These are phyloP conservation scores for Pseudomugil tenellus DNA, from an alignment of 2,797 vertebrate genomes.

Conservation along the genomic window DNA sequence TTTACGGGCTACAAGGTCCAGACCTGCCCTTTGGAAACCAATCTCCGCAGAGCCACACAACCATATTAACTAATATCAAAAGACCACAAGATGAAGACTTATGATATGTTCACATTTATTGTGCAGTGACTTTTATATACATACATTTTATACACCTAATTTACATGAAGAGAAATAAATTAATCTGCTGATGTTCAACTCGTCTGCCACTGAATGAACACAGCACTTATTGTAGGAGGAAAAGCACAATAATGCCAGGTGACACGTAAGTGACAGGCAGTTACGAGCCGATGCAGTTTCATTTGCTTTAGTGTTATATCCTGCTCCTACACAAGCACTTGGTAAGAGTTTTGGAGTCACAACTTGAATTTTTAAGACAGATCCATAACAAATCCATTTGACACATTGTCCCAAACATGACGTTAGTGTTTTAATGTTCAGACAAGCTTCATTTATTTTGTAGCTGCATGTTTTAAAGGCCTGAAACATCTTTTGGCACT, in stretches of 20 bases:
- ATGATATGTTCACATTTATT: slow-evolving; percentile 84
- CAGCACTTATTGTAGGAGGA: slow-evolving; percentile 45
- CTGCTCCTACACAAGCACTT: slow-evolving; percentile 63
- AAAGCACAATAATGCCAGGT: slow-evolving; percentile 63
- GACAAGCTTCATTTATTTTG: slow-evolving; percentile 9
- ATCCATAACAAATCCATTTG: background rate
- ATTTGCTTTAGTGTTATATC: slow-evolving; percentile 64
- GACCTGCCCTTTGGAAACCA: slow-evolving; percentile 43
- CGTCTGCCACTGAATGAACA: slow-evolving; percentile 62
- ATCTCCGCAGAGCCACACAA: slow-evolving; percentile 36
- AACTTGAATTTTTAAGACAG: background rate
- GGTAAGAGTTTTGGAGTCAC: slow-evolving; percentile 55
- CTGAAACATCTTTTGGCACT: slow-evolving; percentile 3
- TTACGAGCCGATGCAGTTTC: slow-evolving; percentile 54
- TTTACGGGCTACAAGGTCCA: slow-evolving; percentile 26
- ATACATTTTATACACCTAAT: slow-evolving; percentile 83
- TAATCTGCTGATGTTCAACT: slow-evolving; percentile 76
- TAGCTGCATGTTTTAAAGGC: background rate
- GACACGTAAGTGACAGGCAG: slow-evolving; percentile 70
- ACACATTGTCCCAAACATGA: slow-evolving; percentile 1
- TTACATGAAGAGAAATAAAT: slow-evolving; percentile 83
- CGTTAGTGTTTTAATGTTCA: background rate
- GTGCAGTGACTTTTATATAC: slow-evolving; percentile 84
- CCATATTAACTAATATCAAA: slow-evolving; percentile 20
- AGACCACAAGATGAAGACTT: slow-evolving; percentile 49